phyloP scores from a whole-genome alignment of 2,888 invertebrate genomes.

The Pterostichus niger region DNA sequence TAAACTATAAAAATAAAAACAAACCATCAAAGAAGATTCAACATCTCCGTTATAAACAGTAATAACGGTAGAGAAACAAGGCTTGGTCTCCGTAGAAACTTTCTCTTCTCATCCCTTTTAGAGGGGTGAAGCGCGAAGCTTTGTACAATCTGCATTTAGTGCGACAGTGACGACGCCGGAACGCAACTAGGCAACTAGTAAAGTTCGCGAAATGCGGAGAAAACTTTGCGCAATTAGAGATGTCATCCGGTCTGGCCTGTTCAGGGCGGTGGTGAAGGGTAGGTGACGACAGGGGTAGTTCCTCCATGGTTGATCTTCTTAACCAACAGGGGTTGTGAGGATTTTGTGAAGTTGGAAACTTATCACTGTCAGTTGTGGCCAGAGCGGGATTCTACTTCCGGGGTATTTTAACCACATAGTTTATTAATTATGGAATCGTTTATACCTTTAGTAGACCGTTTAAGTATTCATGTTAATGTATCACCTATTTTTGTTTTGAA shows the following conservation, averaged over 20 bases:
- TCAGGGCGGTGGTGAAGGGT: conserved; percentile 2
- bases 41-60: background rate
- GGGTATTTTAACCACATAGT: background rate
- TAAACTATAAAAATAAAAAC: conserved; percentile 41
- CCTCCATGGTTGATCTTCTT: conserved; percentile 31
- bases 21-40: conserved; percentile 14
- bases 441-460: no score
- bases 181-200: conserved; percentile 3
- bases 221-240: conserved; percentile 60
- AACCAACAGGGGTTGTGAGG: background rate
- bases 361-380: conserved; percentile 27
- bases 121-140: conserved; percentile 6
- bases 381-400: background rate
- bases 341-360: conserved; percentile 21
- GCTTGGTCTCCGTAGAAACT: conserved; percentile 7
- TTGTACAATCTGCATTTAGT: conserved; percentile 56
- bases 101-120: background rate
- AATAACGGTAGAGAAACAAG: background rate
- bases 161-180: background rate
- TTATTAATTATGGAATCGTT: conserved; percentile 5
- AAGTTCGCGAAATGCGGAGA: conserved; percentile 29
- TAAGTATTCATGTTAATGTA: no score
- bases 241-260: conserved; percentile 24
- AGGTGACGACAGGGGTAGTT: background rate
- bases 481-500: no score